Evolutionary conservation across 2,113 vertebrate genomes (phyloP).

Genomic region (Alexandromys fortis): DNA sequence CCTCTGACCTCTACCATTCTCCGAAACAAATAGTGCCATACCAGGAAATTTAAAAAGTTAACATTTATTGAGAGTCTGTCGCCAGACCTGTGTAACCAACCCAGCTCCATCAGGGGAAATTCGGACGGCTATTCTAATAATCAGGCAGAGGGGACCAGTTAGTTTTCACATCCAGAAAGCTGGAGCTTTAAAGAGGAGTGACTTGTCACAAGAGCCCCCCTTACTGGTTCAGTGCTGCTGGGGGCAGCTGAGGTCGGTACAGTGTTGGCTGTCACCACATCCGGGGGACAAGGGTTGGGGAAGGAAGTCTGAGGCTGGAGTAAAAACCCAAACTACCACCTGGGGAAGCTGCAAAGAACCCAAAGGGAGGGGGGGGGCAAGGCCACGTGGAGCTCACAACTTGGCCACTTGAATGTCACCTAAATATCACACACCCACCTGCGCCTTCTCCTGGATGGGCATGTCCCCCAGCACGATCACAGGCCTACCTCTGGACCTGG

Average conservation of each 20-base stretch:
- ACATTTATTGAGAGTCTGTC: neutral
- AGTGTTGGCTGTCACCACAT: slow-evolving; percentile 72
- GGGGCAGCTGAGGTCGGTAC: slow-evolving; percentile 82
- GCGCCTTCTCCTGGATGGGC: neutral
- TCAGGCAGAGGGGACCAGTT: neutral
- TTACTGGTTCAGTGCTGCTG: neutral
- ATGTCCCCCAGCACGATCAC: neutral
- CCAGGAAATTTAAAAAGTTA: neutral
- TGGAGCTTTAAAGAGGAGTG: neutral
- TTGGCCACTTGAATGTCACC: neutral
- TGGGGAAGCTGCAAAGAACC: slow-evolving; percentile 62
- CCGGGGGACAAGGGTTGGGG: slow-evolving; percentile 59
- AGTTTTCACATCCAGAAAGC: slow-evolving; percentile 5
- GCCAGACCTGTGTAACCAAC: neutral
- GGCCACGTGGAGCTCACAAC: neutral
- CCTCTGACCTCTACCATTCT: neutral
- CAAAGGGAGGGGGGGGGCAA: neutral
- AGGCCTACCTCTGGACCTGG: too few species aligned
- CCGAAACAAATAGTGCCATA: neutral
- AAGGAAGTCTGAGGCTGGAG: slow-evolving; percentile 77
- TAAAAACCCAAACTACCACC: slow-evolving; percentile 72
- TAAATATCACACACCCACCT: neutral
- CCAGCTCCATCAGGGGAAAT: neutral
- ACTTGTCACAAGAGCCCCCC: neutral
- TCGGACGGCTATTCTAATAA: neutral